These are phyloP conservation scores for Ditula angustiorana DNA, from an alignment of 2,888 invertebrate species.

Conservation along the genomic window DNA sequence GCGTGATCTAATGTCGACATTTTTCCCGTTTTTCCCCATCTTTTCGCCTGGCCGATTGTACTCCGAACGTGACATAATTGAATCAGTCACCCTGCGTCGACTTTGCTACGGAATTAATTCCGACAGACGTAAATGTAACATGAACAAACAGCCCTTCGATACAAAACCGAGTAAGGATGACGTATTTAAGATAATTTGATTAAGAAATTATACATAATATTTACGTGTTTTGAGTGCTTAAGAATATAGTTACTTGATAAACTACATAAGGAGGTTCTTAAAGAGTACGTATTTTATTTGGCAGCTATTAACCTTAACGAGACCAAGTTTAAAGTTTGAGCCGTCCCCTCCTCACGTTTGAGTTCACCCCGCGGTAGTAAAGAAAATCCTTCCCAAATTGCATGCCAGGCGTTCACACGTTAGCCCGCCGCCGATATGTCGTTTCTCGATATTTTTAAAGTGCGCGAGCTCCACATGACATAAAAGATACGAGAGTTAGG, in stretches of 20 bases:
- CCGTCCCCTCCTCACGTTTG: slow-evolving; percentile 31
- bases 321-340: slow-evolving; percentile 47
- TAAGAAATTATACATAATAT: no score
- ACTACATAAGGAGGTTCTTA: no score
- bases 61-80: slow-evolving; percentile 79
- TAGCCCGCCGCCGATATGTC: slow-evolving; percentile 55
- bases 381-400: slow-evolving; percentile 82
- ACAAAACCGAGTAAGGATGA: no score
- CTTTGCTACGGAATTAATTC: slow-evolving; percentile 70
- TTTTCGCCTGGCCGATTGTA: slow-evolving; percentile 72
- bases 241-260: no score
- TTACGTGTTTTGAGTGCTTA: no score
- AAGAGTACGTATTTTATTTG: no score
- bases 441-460: slow-evolving; percentile 82
- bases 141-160: slow-evolving; percentile 17
- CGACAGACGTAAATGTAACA: slow-evolving; percentile 66
- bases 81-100: slow-evolving; percentile 68
- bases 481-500: slow-evolving; percentile 84
- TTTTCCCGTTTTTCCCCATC: slow-evolving; percentile 83
- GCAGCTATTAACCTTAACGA: neutral
- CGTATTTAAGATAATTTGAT: no score
- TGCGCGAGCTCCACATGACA: slow-evolving; percentile 69
- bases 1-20: slow-evolving; percentile 79
- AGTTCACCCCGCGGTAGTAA: slow-evolving; percentile 64
- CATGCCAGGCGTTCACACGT: slow-evolving; percentile 63